phyloP scores from a whole-genome alignment of 1,140 invertebrate species.

The Linepithema humile region DNA sequence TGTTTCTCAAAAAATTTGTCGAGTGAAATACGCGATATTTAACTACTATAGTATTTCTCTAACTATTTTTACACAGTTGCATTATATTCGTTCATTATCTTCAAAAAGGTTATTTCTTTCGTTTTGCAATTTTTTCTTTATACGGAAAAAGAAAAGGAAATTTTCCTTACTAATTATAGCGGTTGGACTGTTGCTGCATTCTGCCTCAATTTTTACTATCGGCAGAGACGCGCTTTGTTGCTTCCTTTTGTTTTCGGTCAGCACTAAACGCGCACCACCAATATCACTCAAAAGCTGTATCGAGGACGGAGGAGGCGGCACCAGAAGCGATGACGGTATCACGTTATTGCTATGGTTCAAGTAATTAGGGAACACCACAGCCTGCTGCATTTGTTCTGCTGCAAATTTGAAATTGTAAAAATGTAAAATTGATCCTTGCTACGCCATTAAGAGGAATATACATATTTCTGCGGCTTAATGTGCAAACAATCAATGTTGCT shows the following conservation, averaged over 20 bases:
- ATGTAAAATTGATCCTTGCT: not conserved
- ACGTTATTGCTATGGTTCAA: conserved; percentile 82
- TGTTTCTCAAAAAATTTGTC: no score
- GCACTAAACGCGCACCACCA: conserved; percentile 81
- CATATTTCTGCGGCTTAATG: no score
- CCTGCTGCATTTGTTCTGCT: conserved; percentile 90
- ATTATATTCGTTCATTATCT: not conserved
- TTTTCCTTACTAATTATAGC: conserved; percentile 79
- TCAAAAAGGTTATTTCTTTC: not conserved
- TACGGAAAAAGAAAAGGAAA: not conserved
- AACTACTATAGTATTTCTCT: no score
- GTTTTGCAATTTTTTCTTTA: not conserved
- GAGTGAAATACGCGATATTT: not conserved
- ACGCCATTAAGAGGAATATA: not conserved
- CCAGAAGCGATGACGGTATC: conserved; percentile 85
- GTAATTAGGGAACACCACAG: conserved; percentile 90
- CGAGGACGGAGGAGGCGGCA: conserved; percentile 86
- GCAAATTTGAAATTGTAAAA: conserved; percentile 41
- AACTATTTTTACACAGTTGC: not conserved
- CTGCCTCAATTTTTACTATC: conserved; percentile 88
- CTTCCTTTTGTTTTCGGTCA: conserved; percentile 86
- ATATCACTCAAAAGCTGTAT: conserved; percentile 87
- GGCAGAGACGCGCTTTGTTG: conserved; percentile 86
- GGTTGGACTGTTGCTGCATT: conserved; percentile 81
- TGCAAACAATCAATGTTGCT: no score